These are phyloP conservation scores for Lasioglossum leucozonium DNA, from an alignment of 2,888 invertebrate species.

Conservation along the genomic window DNA sequence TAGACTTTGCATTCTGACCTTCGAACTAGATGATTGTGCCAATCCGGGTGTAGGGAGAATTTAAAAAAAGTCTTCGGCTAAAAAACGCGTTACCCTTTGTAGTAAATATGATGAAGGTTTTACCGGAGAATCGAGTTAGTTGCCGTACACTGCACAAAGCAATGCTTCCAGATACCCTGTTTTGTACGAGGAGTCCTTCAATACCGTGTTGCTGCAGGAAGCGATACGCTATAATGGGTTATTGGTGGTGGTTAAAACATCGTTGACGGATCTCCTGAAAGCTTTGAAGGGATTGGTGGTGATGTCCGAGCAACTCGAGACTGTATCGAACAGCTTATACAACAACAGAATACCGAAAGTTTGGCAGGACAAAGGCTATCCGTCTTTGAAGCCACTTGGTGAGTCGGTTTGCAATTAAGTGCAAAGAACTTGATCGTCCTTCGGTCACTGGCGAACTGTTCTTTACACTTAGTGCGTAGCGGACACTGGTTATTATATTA, in stretches of 20 bases:
- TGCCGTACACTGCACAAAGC: background rate
- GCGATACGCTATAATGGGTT: constrained; percentile 91
- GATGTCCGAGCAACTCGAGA: constrained; percentile 91
- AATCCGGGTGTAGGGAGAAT: too few species aligned
- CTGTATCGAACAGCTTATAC: constrained; percentile 88
- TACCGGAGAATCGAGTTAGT: too few species aligned
- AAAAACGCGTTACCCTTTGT: too few species aligned
- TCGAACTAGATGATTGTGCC: too few species aligned
- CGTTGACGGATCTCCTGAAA: constrained; percentile 87
- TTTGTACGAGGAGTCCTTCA: constrained; percentile 94
- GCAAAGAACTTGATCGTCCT: background rate
- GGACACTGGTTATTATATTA: too few species aligned
- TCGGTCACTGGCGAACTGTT: background rate
- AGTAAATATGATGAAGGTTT: too few species aligned
- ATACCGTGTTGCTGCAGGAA: constrained; percentile 95
- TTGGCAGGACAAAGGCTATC: constrained; percentile 90
- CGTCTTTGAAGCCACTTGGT: constrained; percentile 90
- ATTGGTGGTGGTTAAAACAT: constrained; percentile 85
- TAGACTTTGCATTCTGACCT: too few species aligned
- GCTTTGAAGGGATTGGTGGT: constrained; percentile 92
- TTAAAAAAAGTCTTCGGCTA: too few species aligned
- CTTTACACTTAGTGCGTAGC: too few species aligned
- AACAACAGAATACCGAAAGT: constrained; percentile 89
- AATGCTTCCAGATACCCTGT: constrained; percentile 90
- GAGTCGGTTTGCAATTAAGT: constrained; percentile 25